A percentile compares a stretch with the other conserved stretches of the same genome.
Conservation (phyloP, 2,888 invertebrate species). For the Anodontia alba region DNA sequence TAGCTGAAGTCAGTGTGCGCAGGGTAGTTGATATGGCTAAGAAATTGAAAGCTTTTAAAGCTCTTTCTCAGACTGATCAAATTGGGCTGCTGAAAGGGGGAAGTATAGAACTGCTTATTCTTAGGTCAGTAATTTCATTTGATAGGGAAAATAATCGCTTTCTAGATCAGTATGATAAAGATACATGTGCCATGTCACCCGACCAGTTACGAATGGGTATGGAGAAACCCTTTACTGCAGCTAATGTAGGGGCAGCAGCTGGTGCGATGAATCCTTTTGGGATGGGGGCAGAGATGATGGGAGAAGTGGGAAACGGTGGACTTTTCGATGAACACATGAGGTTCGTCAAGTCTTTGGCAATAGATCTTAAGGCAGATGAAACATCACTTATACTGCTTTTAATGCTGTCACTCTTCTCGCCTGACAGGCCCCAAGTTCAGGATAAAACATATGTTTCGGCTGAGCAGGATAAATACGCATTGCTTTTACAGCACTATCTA, state of each 20-base stretch:
- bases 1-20: conserved; percentile 88
- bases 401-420: conserved; percentile 96
- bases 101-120: conserved; percentile 98
- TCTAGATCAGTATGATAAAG: conserved; percentile 87
- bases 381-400: conserved; percentile 96
- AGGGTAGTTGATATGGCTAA: conserved; percentile 89
- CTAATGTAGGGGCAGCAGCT: not conserved
- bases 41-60: conserved; percentile 91
- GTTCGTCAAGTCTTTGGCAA: conserved; percentile 88
- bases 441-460: conserved; percentile 82
- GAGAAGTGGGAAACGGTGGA: conserved; percentile 72
- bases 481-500: conserved; percentile 82
- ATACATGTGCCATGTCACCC: conserved; percentile 90
- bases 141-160: conserved; percentile 96
- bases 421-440: conserved; percentile 90
- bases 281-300: conserved; percentile 18
- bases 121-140: conserved; percentile 96
- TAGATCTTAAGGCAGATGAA: conserved; percentile 94
- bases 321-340: conserved; percentile 85
- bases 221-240: conserved; percentile 84
- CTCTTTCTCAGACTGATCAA: conserved; percentile 98
- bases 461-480: conserved; percentile 84
- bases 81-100: conserved; percentile 96
- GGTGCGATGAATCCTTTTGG: not conserved
- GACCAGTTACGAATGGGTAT: conserved; percentile 94